Evolutionary conservation across 1,140 invertebrate species (phyloP).

Genomic region (Drosophila bifasciata): DNA sequence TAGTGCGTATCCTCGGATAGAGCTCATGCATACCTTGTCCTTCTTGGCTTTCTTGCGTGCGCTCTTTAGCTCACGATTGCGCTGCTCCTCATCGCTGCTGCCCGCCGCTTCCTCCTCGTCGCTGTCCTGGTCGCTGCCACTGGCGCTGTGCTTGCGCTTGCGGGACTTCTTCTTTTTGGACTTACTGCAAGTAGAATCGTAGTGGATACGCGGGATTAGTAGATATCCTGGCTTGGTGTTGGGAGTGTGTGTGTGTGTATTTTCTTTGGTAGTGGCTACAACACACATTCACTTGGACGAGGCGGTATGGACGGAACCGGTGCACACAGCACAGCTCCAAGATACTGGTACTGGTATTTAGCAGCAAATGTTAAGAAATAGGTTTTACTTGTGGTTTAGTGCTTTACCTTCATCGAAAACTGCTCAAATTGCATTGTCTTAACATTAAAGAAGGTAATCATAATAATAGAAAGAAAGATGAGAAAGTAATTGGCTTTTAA

Average conservation of each 20-base stretch:
- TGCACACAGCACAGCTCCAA: slow-evolving; percentile 29
- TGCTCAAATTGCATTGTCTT: slow-evolving; percentile 84
- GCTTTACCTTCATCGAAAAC: slow-evolving; percentile 84
- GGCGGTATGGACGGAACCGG: slow-evolving; percentile 23
- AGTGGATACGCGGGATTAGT: slow-evolving; percentile 14
- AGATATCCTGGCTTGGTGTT: neutral
- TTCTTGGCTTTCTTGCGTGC: slow-evolving; percentile 85
- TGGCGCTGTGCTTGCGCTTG: slow-evolving; percentile 79
- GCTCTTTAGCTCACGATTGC: slow-evolving; percentile 70
- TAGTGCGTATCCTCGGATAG: slow-evolving; percentile 7
- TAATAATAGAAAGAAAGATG: slow-evolving; percentile 84
- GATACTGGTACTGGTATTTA: slow-evolving; percentile 29
- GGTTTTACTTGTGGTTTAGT: slow-evolving; percentile 70
- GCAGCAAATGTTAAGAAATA: slow-evolving; percentile 66
- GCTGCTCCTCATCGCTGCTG: slow-evolving; percentile 84
- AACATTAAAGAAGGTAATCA: slow-evolving; percentile 78
- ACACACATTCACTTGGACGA: slow-evolving; percentile 35
- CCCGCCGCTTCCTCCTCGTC: slow-evolving; percentile 77
- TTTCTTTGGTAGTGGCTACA: slow-evolving; percentile 14
- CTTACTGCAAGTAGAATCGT: slow-evolving; percentile 79
- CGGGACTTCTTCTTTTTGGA: slow-evolving; percentile 86
- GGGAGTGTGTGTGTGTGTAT: slow-evolving; percentile 19
- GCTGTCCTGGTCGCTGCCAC: slow-evolving; percentile 80
- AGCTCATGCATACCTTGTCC: slow-evolving; percentile 85
- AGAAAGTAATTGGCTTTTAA: slow-evolving; percentile 83